Evolutionary conservation across 2,888 invertebrate species (phyloP).

Genomic region (Rhimphoctona megacephalus): DNA sequence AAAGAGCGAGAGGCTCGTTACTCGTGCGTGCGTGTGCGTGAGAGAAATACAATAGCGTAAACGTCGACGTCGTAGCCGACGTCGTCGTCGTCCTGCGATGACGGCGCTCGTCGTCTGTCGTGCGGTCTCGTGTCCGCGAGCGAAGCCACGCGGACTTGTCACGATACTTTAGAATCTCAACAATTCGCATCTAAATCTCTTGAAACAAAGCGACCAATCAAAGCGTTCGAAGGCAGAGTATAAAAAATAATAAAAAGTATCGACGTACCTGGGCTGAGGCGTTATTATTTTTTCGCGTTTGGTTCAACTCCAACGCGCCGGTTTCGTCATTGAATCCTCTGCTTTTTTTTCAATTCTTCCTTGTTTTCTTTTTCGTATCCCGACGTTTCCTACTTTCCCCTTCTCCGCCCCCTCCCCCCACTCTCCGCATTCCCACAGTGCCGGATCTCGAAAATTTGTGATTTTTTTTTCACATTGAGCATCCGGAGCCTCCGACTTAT

Average conservation of each 20-base stretch:
- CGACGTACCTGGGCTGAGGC: constrained; percentile 47
- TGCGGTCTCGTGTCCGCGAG: constrained; percentile 76
- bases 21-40: not conserved
- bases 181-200: not conserved
- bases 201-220: not conserved
- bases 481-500: constrained; percentile 28
- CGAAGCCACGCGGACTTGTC: constrained; percentile 77
- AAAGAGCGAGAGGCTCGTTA: not conserved
- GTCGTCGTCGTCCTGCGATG: constrained; percentile 74
- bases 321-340: constrained; percentile 20
- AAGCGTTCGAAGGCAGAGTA: not conserved
- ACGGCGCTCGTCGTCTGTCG: constrained; percentile 76
- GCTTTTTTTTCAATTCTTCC: constrained; percentile 12
- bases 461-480: constrained; percentile 31
- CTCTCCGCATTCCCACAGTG: constrained; percentile 1
- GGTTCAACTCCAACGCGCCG: constrained; percentile 32
- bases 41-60: constrained; percentile 11
- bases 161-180: constrained; percentile 70
- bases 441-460: constrained; percentile 40
- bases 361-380: constrained; percentile 14
- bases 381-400: constrained; percentile 19
- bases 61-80: constrained; percentile 46
- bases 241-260: not conserved
- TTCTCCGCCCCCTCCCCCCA: not conserved
- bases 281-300: constrained; percentile 1